Evolutionary conservation across 2,797 vertebrate genomes (phyloP).

Genomic region (Knipowitschia caucasica): DNA sequence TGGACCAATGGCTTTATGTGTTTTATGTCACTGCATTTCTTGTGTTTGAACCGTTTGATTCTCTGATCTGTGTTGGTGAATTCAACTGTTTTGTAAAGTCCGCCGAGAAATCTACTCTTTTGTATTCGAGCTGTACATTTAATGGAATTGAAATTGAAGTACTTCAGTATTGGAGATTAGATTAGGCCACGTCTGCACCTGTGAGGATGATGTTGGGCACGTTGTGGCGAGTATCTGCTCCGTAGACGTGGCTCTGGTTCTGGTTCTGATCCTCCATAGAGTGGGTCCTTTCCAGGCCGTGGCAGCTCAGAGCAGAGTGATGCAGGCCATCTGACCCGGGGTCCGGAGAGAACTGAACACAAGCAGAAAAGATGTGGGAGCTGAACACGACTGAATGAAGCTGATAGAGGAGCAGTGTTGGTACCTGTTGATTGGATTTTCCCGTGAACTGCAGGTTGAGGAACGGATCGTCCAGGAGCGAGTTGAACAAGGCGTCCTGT

Average conservation of each 20-base stretch:
- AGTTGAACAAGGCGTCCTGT: slow-evolving; percentile 75
- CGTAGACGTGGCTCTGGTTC: slow-evolving; percentile 77
- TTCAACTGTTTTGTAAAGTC: too few species aligned
- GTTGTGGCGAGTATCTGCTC: slow-evolving; percentile 65
- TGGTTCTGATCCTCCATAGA: slow-evolving; percentile 72
- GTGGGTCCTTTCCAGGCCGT: slow-evolving; percentile 38
- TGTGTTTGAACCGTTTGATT: too few species aligned
- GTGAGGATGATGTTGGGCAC: slow-evolving; percentile 89
- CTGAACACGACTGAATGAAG: too few species aligned
- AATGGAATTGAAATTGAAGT: too few species aligned
- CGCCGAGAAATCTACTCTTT: too few species aligned
- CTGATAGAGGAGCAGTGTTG: too few species aligned
- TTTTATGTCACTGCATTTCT: too few species aligned
- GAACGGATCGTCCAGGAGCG: slow-evolving; percentile 76
- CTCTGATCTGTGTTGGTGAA: too few species aligned
- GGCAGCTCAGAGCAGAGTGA: slow-evolving; percentile 56
- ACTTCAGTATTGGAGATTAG: too few species aligned
- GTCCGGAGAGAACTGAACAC: slow-evolving; percentile 75
- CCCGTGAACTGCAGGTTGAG: slow-evolving; percentile 70
- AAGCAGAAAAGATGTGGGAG: not conserved
- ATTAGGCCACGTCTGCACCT: slow-evolving; percentile 69
- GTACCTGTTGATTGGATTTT: slow-evolving; percentile 68
- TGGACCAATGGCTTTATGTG: too few species aligned
- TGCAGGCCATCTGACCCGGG: slow-evolving; percentile 63
- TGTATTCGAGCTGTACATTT: too few species aligned